A percentile compares a stretch with the other conserved stretches of the same genome.
Evolutionary conservation across 2,888 invertebrate species (phyloP).

Genomic region (Xestia ashworthii): DNA sequence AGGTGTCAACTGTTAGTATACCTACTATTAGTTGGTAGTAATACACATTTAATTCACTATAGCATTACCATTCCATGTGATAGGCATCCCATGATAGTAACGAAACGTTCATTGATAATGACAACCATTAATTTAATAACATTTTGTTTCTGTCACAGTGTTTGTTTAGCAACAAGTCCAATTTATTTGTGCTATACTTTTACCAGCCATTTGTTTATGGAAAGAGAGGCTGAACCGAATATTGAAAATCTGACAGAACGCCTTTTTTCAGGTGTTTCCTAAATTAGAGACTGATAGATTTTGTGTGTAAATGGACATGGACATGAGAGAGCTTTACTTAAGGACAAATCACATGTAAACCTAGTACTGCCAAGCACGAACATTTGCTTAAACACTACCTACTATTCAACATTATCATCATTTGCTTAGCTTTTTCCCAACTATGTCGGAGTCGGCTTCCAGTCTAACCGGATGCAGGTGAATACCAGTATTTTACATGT

Average conservation of each 20-base stretch:
- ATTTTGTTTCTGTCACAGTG: not conserved
- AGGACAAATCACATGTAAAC: too few species aligned
- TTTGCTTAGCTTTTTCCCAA: too few species aligned
- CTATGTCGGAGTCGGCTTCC: too few species aligned
- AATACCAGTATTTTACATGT: too few species aligned
- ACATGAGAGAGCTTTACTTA: too few species aligned
- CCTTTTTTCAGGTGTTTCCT: too few species aligned
- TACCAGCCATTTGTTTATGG: not conserved
- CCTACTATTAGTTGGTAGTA: not conserved
- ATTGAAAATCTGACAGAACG: not conserved
- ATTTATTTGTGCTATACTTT: not conserved
- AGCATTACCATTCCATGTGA: not conserved
- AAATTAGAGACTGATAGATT: too few species aligned
- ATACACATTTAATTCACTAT: not conserved
- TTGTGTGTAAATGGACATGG: too few species aligned
- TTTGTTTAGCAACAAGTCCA: not conserved
- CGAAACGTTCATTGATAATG: not conserved
- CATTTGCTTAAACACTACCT: too few species aligned
- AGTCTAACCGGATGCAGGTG: too few species aligned
- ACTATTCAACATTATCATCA: not conserved
- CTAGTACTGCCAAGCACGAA: too few species aligned
- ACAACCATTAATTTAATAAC: not conserved
- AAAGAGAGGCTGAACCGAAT: not conserved
- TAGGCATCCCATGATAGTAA: not conserved
- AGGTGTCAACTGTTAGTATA: not conserved